Base-by-base conservation (phyloP, 2,113 vertebrate genomes). In the Hypomesus transpacificus region DNA sequence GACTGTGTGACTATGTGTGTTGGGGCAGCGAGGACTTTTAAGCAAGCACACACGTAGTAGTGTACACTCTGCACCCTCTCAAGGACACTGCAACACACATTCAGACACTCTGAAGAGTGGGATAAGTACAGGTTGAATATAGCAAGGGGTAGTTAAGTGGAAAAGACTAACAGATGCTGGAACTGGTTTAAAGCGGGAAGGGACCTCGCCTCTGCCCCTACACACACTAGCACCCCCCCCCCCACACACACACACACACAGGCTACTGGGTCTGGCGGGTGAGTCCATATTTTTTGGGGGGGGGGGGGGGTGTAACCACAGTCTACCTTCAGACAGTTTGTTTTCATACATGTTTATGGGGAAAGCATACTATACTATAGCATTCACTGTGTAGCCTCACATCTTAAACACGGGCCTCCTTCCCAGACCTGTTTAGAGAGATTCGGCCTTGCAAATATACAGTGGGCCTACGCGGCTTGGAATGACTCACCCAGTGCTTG, bases 111-210 rank as follows among this genome's bases (percentile, higher is more conserved):
- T 66, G 57, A 68, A 71, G 74, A 85, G 70, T 86, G 87, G 88
- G 87, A 90, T 91, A 90, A 91, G 83, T 91, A 86, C 86, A 91
- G 85, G 90, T 91, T 90, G 83, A 78, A 86, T 88, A 82, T 87
- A 89, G 88, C 71, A 91, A 91, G 88, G 72, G 89, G 86, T 90
- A 85, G 88, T 91, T 91, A 91, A 89, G 82, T 84, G 86, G 73
- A 86, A 89, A 90, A 83, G 87, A 89, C 89, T 89, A 86, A 88
- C 88, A 90, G 85, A 89, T 90, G 89, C 89, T 85, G 84, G 86
- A 82, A 77, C 87, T 85, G 82, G 84, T 90, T 89, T 87, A 89
- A 85, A 87, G 21, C 21, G 60, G 84, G 81, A 77, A 73, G 85
- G 82, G 80, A 70, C 72, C 80, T 83, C 75, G 75, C 81, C 85